Evolutionary conservation across 2,888 invertebrate genomes (phyloP), one percentile per base, ranked within the genome.

Genomic region (Drosophila putrida): DNA sequence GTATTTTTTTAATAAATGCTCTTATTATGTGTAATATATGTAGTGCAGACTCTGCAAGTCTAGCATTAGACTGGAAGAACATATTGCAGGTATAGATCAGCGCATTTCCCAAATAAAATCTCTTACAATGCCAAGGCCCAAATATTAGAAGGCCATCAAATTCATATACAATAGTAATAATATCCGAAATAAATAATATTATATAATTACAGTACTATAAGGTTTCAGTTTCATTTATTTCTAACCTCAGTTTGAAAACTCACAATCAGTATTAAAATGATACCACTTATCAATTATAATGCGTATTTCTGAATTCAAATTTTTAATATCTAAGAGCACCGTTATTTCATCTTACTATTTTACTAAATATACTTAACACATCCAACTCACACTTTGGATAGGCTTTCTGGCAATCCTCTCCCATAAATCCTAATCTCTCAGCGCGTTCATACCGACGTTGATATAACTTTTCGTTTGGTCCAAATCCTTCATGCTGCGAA

Each of bases 401-500:
- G 4, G 91, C 57, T 5, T 36, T 58, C 43, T 88, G 81, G 53
- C 93, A 93, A 59, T 92, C 78, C 8, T 85, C 87, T 4, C 90
- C 91, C 13, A 87, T 49, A 10, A 87, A 90, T 2, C 93, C 93
- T 50, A 82, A 77, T 25, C 69, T 75, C 70, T 93, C 93, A 0
- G 93, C 92, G 27, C 82, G 73, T 15, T 88, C 90, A 68, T 91
- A 92, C 3, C 72, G 87, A 60, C 91, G 80, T 13, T 74, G 83
- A 15, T 91, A 89, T 0, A 90, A 69, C 31, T 90, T 90, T 15
- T 95, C 95, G 1, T 93, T 82, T 39, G 90, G 88, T 67, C 93
- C 93, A 0, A 95, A 95, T 33, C 93, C 93, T 65, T 94, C 92
- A 85, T 95, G 95, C 15, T 90, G 88, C 4, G 93, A 93, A 6